Percentiles rank a stretch among this genome's conserved stretches.
These are phyloP conservation scores for Rhagonycha lutea DNA, from an alignment of 2,888 invertebrate genomes.

Conservation along the genomic window DNA sequence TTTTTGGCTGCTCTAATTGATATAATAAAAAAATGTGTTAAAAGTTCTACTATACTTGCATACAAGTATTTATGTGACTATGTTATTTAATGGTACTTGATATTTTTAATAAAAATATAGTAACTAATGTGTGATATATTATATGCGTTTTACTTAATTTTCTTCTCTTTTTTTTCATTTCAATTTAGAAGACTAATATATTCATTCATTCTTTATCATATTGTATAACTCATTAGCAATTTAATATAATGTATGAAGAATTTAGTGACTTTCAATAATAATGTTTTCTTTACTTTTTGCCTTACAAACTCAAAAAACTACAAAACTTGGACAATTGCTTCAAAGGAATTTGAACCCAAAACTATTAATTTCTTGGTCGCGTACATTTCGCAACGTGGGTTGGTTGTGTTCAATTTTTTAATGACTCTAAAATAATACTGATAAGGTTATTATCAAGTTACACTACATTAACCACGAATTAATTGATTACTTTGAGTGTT, in stretches of 20 bases:
- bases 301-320: no score
- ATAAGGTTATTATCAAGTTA: no score
- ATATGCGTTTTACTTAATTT: neutral
- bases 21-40: slow-evolving; percentile 33
- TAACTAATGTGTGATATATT: slow-evolving; percentile 4
- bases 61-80: slow-evolving; percentile 44
- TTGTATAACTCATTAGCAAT: neutral
- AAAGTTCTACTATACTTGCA: slow-evolving; percentile 36
- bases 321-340: no score
- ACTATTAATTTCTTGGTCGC: no score
- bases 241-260: neutral
- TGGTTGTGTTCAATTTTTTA: no score
- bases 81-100: slow-evolving; percentile 51
- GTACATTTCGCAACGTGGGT: no score
- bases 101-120: slow-evolving; percentile 51
- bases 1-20: slow-evolving; percentile 15
- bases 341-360: no score
- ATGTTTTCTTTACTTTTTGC: neutral
- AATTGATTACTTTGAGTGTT: no score
- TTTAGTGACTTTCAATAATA: neutral
- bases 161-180: neutral
- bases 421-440: no score
- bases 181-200: neutral
- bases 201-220: neutral
- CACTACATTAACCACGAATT: no score